Evolutionary conservation across 2,113 vertebrate genomes (phyloP), one percentile per base, ranked within the genome.

Genomic region (Arvicanthis niloticus): DNA sequence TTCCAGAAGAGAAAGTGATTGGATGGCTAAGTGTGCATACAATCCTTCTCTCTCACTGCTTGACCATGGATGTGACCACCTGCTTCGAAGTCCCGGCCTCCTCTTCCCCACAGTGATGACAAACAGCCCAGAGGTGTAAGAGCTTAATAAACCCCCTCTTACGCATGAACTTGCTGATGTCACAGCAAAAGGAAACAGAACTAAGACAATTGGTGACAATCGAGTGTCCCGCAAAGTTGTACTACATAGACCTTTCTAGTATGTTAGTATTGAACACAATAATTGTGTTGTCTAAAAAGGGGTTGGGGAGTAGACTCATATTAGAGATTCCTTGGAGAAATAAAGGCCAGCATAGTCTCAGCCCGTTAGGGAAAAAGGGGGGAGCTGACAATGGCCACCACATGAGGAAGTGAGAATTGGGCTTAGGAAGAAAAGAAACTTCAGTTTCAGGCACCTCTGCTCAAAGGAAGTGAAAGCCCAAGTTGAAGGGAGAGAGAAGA

Each of bases 391-490:
- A 9, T 3, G 31, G n/a, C 15, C 40, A 67, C 45, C 31, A 8
- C n/a, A 9, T 15, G 15, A 19, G 29, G 17, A 29, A 53, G 84
- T 75, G 42, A 62, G 3, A 45, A 24, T 34, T 53, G 15, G 4
- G 21, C 11, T 76, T 7, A 56, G 8, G 85, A 56, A 60, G 65
- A 5, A 16, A 7, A 12, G 34, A 62, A 26, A 17, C 3, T 1
- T 6, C 10, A 1, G 15, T 53, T 29, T 65, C 56, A 1, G 8
- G 7, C 1, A 34, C 5, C 2, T 1, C 15, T 0, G 1, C 56
- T 1, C 40, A 37, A 53, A 11, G 70, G 68, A 70, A 60, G 26
- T 40, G 40, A 37, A 62, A 62, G 29, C 9, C 40, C 53, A 40
- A 60, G 62, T 40, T 60, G 56, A 37, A 34, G 37, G 10, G 2